Conservation (phyloP, 2,797 vertebrate species). For the Kryptolebias ocellatus region DNA sequence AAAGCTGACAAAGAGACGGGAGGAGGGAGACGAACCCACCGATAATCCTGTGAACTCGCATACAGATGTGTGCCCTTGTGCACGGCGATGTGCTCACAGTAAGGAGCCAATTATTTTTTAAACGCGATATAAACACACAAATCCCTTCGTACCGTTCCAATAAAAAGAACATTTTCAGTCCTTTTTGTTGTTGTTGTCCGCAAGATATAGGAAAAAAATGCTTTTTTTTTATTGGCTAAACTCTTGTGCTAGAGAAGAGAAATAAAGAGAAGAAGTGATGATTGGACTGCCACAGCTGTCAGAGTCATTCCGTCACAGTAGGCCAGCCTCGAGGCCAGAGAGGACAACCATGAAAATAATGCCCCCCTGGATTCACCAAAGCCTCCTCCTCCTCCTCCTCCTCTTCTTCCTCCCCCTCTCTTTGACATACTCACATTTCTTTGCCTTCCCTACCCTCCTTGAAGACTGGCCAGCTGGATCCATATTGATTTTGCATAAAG, state of each 20-base stretch:
- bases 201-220: background rate
- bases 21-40: constrained; percentile 39
- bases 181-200: background rate
- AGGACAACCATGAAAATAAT: constrained; percentile 71
- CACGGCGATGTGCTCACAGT: background rate
- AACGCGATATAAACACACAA: constrained; percentile 5
- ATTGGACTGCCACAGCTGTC: constrained; percentile 71
- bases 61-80: constrained; percentile 39
- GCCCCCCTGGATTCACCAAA: constrained; percentile 47
- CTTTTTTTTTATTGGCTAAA: background rate
- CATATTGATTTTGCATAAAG: constrained; percentile 77
- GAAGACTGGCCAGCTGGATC: constrained; percentile 44
- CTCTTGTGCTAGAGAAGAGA: constrained; percentile 27
- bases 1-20: constrained; percentile 59
- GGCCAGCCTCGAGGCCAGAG: constrained; percentile 39
- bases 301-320: constrained; percentile 70
- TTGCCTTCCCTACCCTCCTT: constrained; percentile 23
- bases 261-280: constrained; percentile 43
- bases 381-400: constrained; percentile 15
- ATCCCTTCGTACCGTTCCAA: background rate
- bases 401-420: background rate
- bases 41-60: constrained; percentile 68
- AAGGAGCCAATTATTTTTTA: constrained; percentile 15
- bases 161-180: background rate
- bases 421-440: constrained; percentile 10